Percentiles rank a stretch among this genome's conserved stretches.
Evolutionary conservation across 2,797 vertebrate genomes (phyloP).

Genomic region (Xiphophorus birchmanni): DNA sequence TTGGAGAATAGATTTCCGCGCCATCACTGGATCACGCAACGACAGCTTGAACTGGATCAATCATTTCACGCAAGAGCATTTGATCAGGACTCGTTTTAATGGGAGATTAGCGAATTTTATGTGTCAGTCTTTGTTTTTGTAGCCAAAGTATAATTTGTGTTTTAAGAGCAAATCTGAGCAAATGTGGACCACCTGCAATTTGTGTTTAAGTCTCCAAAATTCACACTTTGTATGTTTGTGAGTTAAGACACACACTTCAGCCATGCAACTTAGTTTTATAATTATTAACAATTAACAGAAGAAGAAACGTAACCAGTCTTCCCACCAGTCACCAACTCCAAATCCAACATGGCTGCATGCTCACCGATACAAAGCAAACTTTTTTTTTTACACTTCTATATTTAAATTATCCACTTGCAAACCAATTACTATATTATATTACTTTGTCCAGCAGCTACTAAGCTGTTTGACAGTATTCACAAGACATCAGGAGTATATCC

Average conservation of each 20-base stretch:
- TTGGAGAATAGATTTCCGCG: constrained; percentile 29
- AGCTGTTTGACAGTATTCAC: background rate
- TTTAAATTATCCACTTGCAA: background rate
- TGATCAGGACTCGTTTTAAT: background rate
- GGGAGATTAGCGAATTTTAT: background rate
- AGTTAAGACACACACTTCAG: background rate
- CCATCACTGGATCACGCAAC: constrained; percentile 28
- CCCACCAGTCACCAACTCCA: too few relatives aligned
- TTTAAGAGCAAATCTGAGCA: background rate
- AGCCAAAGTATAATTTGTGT: background rate
- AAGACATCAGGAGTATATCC: background rate
- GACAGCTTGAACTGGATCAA: constrained; percentile 10
- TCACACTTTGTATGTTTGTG: background rate
- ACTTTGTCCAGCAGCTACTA: background rate
- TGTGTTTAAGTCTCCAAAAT: background rate
- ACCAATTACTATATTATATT: background rate
- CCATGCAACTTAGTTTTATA: background rate
- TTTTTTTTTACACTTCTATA: background rate
- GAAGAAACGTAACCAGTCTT: too few relatives aligned
- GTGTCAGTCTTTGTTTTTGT: background rate
- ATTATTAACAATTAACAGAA: too few relatives aligned
- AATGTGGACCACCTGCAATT: background rate
- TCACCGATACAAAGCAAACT: too few relatives aligned
- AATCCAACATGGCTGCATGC: too few relatives aligned
- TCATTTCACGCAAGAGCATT: constrained; percentile 14